Evolutionary conservation across 2,797 vertebrate genomes (phyloP), one percentile per base, ranked within the genome.

Genomic region (Danio aesculapii): DNA sequence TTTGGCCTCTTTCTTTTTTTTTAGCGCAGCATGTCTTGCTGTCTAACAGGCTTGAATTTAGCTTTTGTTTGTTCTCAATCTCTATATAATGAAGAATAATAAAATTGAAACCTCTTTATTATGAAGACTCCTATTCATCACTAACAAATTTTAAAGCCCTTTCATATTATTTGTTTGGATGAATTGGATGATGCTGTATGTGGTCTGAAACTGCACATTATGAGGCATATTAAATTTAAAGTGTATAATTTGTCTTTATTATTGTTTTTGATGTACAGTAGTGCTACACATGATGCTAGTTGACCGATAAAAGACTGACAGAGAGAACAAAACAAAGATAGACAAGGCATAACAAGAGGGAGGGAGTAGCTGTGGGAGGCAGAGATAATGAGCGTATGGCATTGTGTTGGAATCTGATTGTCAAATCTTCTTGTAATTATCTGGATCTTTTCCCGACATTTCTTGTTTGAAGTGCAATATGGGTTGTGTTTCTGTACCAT

Each of bases 1-100:
- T 83, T 77, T 84, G 62, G 75, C 83, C 84, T 70, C 43, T 72
- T 72, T 79, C 83, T 81, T 81, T 86, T 83, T n/a, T 58, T 87
- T 84, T 81, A 80, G 71, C n/a, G 53, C 55, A 21, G 64, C 49
- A 53, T 4, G 19, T 66, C 70, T 71, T 72, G 57, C 70, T 64
- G 39, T 74, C 64, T 72, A 79, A 83, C 72, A 81, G 71, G 66
- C 70, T 79, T 75, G 55, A 68, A 52, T 50, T 59, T 71, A 1
- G 77, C 52, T 76, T 86, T 81, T 82, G 55, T 78, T 85, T 84
- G n/a, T n/a, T n/a, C n/a, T n/a, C 30, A 30, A 30, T 30, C 3
- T 30, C 30, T 30, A 30, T 30, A 30, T 30, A 30, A 30, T 30
- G 30, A 30, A 30, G 3, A 30, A 30, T 30, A 30, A 30, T 30